A percentile compares a stretch with the other conserved stretches of the same genome.
Conservation (phyloP, 2,888 invertebrate species). For the Acholoe squamosa region DNA sequence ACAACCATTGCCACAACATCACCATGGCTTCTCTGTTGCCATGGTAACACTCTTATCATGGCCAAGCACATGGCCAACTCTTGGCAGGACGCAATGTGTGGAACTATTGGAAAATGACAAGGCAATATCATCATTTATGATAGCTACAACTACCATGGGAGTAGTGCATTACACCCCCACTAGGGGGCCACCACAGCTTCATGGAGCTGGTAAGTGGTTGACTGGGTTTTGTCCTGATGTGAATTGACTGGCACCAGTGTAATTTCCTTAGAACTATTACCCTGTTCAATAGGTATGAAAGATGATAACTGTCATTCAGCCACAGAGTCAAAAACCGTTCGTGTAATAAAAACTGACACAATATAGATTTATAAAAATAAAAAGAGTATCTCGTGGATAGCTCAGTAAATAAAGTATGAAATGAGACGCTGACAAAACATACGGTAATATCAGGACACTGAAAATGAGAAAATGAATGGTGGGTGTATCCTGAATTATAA, state of each 20-base stretch:
- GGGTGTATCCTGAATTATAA: no score
- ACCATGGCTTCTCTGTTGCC: constrained; percentile 33
- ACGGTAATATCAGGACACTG: no score
- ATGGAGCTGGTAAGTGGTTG: not conserved
- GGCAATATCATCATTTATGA: constrained; percentile 22
- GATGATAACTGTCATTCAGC: constrained; percentile 41
- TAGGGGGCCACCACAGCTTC: not conserved
- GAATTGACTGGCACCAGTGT: constrained; percentile 26
- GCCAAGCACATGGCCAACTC: not conserved
- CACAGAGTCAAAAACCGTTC: no score
- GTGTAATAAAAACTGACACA: no score
- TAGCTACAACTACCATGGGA: not conserved
- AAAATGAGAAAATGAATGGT: no score
- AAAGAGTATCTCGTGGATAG: no score
- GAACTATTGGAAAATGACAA: constrained; percentile 22
- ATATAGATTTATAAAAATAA: no score
- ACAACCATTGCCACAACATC: not conserved
- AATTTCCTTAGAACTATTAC: not conserved
- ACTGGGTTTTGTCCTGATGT: not conserved
- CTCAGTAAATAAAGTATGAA: no score
- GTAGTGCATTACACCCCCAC: constrained; percentile 20
- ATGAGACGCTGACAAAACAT: no score
- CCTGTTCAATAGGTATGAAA: constrained; percentile 25
- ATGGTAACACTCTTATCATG: not conserved
- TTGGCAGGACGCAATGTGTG: not conserved